Conservation (phyloP, 1,140 invertebrate species). For the Drosophila pruinosa region DNA sequence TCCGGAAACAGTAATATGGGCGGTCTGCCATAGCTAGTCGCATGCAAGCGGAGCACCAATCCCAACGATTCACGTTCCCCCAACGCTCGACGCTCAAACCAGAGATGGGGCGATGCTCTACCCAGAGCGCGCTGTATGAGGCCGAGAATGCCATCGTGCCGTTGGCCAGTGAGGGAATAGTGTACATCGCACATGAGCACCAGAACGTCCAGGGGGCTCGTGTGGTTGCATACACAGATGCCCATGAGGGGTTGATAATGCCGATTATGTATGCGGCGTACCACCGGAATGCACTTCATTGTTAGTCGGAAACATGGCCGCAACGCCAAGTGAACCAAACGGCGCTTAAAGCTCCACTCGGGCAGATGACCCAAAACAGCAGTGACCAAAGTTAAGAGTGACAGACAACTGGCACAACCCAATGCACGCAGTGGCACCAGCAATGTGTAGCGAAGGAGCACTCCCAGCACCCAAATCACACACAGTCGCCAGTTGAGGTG, state of each 20-base stretch:
- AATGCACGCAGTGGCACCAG: conserved; percentile 38
- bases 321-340: conserved; percentile 21
- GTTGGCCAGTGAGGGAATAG: conserved; percentile 60
- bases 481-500: conserved; percentile 35
- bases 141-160: conserved; percentile 55
- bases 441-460: conserved; percentile 35
- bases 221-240: conserved; percentile 66
- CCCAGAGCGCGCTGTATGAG: conserved; percentile 45
- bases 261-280: conserved; percentile 44
- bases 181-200: conserved; percentile 59
- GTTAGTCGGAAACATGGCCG: conserved; percentile 39
- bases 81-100: conserved; percentile 50
- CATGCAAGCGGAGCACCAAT: conserved; percentile 26
- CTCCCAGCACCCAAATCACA: conserved; percentile 24
- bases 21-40: conserved; percentile 5
- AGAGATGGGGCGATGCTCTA: conserved; percentile 52
- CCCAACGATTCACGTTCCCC: conserved; percentile 40
- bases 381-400: conserved; percentile 27
- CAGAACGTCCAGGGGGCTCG: conserved; percentile 56
- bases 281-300: conserved; percentile 47
- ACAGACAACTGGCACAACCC: conserved; percentile 27
- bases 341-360: conserved; percentile 21
- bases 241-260: conserved; percentile 34
- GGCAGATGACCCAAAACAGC: conserved; percentile 45
- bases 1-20: conserved; percentile 61